phyloP scores from a whole-genome alignment of 1,140 invertebrate species.

The Lethocerus indicus region DNA sequence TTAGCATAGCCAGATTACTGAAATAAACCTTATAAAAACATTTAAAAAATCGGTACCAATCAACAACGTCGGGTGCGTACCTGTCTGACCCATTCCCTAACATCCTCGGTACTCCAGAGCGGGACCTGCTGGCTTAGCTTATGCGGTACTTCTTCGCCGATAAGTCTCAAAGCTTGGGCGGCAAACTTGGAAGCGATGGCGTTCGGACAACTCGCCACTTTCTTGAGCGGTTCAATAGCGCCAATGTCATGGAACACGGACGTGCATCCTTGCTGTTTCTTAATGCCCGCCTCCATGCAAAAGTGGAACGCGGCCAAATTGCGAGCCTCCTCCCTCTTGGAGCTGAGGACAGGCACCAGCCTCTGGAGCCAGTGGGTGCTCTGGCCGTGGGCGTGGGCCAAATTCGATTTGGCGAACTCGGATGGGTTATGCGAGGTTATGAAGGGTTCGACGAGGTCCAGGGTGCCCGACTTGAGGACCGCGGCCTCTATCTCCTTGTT shows the following conservation, averaged over 20 bases:
- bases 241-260: slow-evolving; percentile 89
- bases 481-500: slow-evolving; percentile 97
- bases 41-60: not conserved
- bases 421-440: slow-evolving; percentile 84
- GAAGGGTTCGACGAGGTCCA: slow-evolving; percentile 93
- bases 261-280: slow-evolving; percentile 87
- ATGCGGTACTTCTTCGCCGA: slow-evolving; percentile 93
- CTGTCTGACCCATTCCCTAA: slow-evolving; percentile 93
- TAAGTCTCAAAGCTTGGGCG: slow-evolving; percentile 82
- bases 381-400: slow-evolving; percentile 88
- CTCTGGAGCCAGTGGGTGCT: slow-evolving; percentile 90
- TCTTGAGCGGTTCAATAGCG: slow-evolving; percentile 88
- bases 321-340: slow-evolving; percentile 87
- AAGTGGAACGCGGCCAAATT: slow-evolving; percentile 98
- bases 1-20: too few relatives aligned
- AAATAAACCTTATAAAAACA: not conserved
- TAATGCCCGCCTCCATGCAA: slow-evolving; percentile 98
- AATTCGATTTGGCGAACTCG: slow-evolving; percentile 83
- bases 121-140: slow-evolving; percentile 96
- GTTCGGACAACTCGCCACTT: slow-evolving; percentile 93
- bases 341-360: slow-evolving; percentile 87
- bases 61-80: slow-evolving; percentile 21
- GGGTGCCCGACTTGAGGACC: slow-evolving; percentile 84
- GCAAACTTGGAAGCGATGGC: slow-evolving; percentile 95
- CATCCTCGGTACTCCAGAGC: slow-evolving; percentile 91